phyloP scores from a whole-genome alignment of 2,113 vertebrate genomes.

The Malurus cyaneus region DNA sequence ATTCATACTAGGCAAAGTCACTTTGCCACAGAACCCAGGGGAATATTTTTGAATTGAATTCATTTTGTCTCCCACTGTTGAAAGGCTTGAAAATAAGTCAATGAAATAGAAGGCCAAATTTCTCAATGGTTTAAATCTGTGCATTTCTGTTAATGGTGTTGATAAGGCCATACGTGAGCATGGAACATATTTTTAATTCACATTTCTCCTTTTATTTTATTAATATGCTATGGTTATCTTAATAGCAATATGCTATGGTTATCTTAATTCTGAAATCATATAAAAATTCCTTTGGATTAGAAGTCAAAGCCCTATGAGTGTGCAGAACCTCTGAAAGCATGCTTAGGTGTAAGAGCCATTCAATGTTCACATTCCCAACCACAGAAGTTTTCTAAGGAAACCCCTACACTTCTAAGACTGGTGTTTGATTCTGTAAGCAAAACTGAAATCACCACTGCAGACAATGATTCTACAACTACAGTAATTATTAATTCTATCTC shows the following conservation, averaged over 20 bases:
- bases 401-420: neutral
- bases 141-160: neutral
- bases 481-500: neutral
- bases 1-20: constrained; percentile 4
- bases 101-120: neutral
- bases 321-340: neutral
- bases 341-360: neutral
- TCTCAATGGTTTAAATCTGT: neutral
- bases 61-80: neutral
- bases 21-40: neutral
- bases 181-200: neutral
- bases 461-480: neutral
- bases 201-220: neutral
- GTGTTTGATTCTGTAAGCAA: neutral
- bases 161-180: neutral
- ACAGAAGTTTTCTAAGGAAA: neutral
- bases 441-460: neutral
- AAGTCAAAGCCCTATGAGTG: neutral
- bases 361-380: neutral
- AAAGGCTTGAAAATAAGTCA: neutral
- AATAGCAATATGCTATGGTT: neutral
- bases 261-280: neutral
- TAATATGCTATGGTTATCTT: neutral
- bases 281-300: neutral
- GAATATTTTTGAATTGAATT: neutral